Percentiles rank a stretch among this genome's conserved stretches.
Evolutionary conservation across 2,888 invertebrate genomes (phyloP).

Genomic region (Ditula angustiorana): DNA sequence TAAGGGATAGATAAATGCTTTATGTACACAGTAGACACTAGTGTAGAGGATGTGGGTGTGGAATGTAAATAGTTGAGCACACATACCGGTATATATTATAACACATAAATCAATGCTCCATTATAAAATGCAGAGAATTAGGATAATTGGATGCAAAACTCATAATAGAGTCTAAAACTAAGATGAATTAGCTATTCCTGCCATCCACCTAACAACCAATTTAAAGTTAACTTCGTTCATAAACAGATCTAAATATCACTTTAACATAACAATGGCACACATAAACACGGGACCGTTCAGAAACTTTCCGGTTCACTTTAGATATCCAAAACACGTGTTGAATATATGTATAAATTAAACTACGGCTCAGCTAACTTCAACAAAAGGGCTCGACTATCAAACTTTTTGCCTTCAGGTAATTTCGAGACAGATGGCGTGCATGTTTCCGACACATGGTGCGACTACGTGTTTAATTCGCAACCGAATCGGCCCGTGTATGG

Average conservation of each 20-base stretch:
- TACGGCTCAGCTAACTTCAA: conserved; percentile 9
- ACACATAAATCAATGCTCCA: neutral
- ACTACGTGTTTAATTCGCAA: conserved; percentile 93
- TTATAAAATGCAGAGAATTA: neutral
- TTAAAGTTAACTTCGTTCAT: conserved; percentile 4
- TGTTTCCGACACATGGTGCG: conserved; percentile 92
- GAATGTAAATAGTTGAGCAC: no score
- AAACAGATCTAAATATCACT: conserved; percentile 18
- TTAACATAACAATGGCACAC: conserved; percentile 24
- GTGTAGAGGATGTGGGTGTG: no score
- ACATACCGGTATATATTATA: no score
- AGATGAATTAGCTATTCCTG: neutral
- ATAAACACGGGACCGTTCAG: conserved; percentile 9
- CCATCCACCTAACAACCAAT: neutral
- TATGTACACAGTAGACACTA: no score
- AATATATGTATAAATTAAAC: conserved; percentile 22
- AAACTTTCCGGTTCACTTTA: conserved; percentile 11
- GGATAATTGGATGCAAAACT: neutral
- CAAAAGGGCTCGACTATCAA: conserved; percentile 28
- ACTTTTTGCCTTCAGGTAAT: conserved; percentile 84
- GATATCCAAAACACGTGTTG: conserved; percentile 30
- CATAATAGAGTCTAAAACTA: neutral
- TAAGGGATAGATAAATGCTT: no score
- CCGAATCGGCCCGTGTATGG: conserved; percentile 89
- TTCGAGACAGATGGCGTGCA: conserved; percentile 93